Base-by-base conservation (phyloP, 1,140 invertebrate genomes). In the Dreissena rostriformis region DNA sequence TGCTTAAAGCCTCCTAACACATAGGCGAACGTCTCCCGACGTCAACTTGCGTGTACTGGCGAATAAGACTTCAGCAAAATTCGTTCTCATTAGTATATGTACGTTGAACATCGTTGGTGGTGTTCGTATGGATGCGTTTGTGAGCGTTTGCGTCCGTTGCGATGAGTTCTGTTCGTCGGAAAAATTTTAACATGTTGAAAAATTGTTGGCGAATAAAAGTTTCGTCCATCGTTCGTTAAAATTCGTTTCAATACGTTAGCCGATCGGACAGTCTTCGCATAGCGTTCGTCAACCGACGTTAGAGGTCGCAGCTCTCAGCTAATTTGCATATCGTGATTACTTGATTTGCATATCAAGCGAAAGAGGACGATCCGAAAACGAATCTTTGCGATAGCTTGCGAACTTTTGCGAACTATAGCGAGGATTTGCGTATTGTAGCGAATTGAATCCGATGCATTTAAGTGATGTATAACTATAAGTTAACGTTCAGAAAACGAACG, bases 221-320 rank as follows among this genome's bases (percentile, higher is more conserved):
- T 67, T 67, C 66, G 26, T 67, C 66, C 26, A 67, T 67, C 26
- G 22, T 67, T 67, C 26, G 19, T 67, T 67, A 67, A 67, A 67
- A 67, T n/a, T n/a, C n/a, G n/a, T n/a, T n/a, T n/a, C n/a, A n/a
- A n/a, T n/a, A n/a, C n/a, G n/a, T n/a, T n/a, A n/a, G n/a, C 66
- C 19, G 24, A 67, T 67, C 66, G 66, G 66, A 67, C 12, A 67
- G 66, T 67, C n/a, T n/a, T n/a, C 66, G 66, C 66, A 67, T 67
- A 67, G 66, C 66, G 19, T 67, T 14, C 66, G n/a, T n/a, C n/a
- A n/a, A n/a, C n/a, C n/a, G n/a, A n/a, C n/a, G n/a, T n/a, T n/a
- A n/a, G n/a, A n/a, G n/a, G n/a, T n/a, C n/a, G n/a, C n/a, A n/a
- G n/a, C n/a, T n/a, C n/a, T n/a, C n/a, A n/a, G n/a, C n/a, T n/a